Percentiles rank a stretch among this genome's conserved stretches.
Conservation (phyloP, 2,888 invertebrate species). For the Acanthosepion lycidas region DNA sequence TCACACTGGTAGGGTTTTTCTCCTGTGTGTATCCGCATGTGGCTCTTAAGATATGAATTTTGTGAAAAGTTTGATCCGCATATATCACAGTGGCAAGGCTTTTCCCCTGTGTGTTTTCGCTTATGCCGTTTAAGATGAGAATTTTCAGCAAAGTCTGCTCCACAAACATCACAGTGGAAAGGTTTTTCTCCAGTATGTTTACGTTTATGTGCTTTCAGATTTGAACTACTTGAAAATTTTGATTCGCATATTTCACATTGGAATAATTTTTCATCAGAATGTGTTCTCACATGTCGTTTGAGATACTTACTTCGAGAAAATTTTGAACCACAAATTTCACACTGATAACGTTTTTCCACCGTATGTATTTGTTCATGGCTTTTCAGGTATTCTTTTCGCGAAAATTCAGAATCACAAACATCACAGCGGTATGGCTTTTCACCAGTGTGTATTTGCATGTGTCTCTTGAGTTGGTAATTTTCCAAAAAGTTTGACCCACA, state of each 20-base stretch:
- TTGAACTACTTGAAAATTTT: constrained; percentile 4
- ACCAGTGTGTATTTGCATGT: constrained; percentile 35
- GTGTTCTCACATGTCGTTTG: neutral
- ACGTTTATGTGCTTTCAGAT: neutral
- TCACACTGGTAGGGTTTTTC: constrained; percentile 35
- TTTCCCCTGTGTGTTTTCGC: constrained; percentile 51
- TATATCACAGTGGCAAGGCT: neutral
- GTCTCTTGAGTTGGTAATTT: neutral
- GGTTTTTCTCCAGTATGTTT: constrained; percentile 43
- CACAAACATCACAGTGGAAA: constrained; percentile 55
- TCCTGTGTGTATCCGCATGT: neutral
- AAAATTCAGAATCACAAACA: neutral
- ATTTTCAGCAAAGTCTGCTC: constrained; percentile 54
- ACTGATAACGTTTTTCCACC: neutral
- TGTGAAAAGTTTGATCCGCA: neutral
- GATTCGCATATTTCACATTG: neutral
- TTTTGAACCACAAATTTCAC: constrained; percentile 37
- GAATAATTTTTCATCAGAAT: constrained; percentile 25
- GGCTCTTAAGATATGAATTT: neutral
- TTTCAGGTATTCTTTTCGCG: neutral
- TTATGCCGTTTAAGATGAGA: constrained; percentile 56
- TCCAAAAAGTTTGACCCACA: neutral
- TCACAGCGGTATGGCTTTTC: constrained; percentile 23
- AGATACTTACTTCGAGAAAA: constrained; percentile 36
- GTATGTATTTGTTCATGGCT: constrained; percentile 33